These are phyloP conservation scores for Harpalus rufipes DNA, from an alignment of 2,888 invertebrate species.

Conservation along the genomic window DNA sequence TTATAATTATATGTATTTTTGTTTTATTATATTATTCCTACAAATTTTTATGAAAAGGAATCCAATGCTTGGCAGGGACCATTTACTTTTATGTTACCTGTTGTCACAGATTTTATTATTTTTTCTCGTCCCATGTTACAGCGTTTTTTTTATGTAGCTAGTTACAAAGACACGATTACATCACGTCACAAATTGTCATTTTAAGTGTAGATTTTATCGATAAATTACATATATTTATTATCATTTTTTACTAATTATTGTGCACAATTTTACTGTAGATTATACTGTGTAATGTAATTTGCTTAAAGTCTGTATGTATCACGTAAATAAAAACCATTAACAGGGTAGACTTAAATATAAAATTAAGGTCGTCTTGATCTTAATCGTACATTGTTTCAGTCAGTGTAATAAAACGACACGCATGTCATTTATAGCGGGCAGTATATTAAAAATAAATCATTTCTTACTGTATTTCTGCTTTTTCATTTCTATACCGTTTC, in stretches of 20 bases:
- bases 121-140: constrained; percentile 43
- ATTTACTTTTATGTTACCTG: constrained; percentile 61
- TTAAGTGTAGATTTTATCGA: constrained; percentile 44
- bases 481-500: constrained; percentile 4
- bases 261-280: constrained; percentile 66
- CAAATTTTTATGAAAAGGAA: constrained; percentile 50
- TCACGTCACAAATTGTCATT: constrained; percentile 37
- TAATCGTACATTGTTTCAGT: constrained; percentile 62
- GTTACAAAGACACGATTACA: constrained; percentile 30
- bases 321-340: constrained; percentile 63
- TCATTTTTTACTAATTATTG: constrained; percentile 62
- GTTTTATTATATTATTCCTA: constrained; percentile 54
- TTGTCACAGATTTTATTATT: constrained; percentile 43
- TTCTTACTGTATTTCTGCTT: constrained; percentile 63
- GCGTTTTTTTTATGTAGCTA: constrained; percentile 42
- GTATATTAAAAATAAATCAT: constrained; percentile 67
- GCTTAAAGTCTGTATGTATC: constrained; percentile 65
- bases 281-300: constrained; percentile 59
- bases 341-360: constrained; percentile 65
- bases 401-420: constrained; percentile 61
- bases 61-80: constrained; percentile 58
- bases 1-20: constrained; percentile 39
- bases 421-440: constrained; percentile 65
- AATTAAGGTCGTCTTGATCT: constrained; percentile 56
- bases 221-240: constrained; percentile 52